Evolutionary conservation across 2,797 vertebrate genomes (phyloP), one percentile per base, ranked within the genome.

Genomic region (Spheniscus humboldti): DNA sequence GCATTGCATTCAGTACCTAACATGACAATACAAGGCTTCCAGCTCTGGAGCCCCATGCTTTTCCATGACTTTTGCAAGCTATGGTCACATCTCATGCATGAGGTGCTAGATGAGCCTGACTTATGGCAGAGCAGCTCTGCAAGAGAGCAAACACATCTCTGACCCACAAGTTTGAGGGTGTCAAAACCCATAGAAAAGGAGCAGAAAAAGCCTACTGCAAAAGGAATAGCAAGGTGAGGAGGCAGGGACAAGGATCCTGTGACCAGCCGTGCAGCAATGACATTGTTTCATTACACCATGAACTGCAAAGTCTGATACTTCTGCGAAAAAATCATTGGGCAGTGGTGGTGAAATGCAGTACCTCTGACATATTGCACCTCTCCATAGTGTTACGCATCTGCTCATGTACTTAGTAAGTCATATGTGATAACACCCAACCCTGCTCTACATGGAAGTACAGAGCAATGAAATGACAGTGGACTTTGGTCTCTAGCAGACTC

Each of bases 241-340:
- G 10, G 18, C 73, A 75, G 28, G 4, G 18, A 57, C 22, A 45
- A 80, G 11, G 23, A 60, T 28, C 11, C 28, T n/a, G 33, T 52
- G 52, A n/a, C 5, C 43, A 28, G 25, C 16, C 59, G 28, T 41
- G 13, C 17, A 24, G 24, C 13, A 52, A 19, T 11, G 9, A 6
- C 7, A 5, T 45, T 35, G 33, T 86, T 55, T 55, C 45, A 18
- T 31, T 68, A 27, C 55, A 53, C 11, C 39, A 37, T 25, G 23
- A 91, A 16, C 28, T 67, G 35, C 31, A 59, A 55, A 16, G 7
- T 35, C 35, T 53, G 35, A 33, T 48, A 18, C 33, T 41, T 60
- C 39, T 24, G 19, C 0, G 0, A 37, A 84, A 67, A 2, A 15
- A 3, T 10, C 5, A 1, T 24, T 0, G 0, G 18, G 25, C 16